Base-by-base conservation (phyloP, 2,797 vertebrate species). In the Chiroxiphia lanceolata region DNA sequence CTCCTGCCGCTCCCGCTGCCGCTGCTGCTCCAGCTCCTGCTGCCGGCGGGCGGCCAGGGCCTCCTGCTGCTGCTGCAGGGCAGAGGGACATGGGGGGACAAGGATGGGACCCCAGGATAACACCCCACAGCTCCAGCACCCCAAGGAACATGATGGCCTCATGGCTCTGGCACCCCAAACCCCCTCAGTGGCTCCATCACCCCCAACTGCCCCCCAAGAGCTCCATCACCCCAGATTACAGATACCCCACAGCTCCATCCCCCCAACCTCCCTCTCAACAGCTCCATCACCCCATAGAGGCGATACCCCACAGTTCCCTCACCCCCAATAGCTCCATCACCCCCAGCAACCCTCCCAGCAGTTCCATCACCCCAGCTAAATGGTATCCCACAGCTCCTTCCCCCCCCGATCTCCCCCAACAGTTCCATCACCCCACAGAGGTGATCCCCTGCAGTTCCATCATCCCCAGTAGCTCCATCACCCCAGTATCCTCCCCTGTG, bases 21-120 rank as follows among this genome's bases (percentile, higher is more conserved):
- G 98, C 98, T 99, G 99, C 98, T 99, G 99, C 96, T 99, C 99
- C 97, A 99, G 89, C 98, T 99, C 99, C 97, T 99, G 99, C 95
- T 99, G 99, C 95, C 98, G 97, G 92, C 99, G 99, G 4, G 98
- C 99, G 6, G 98, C 99, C 97, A 99, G 86, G 90, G 99, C 98
- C 97, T 99, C 99, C 97, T 99, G 99, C 98, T 99, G 99, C 98
- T 99, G 99, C 99, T 99, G 96, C 67, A 36, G 78, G 76, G 42
- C 23, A 11, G 56, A 34, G 22, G 56, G n/a, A 9, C 23, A 25
- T 8, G 42, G 53, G 47, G 70, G 42, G 11, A 47, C 19, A 27
- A 64, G 44, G 33, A 48, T 50, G 47, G 36, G 68, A 70, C 68
- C 13, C 63, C 42, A 33, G 63, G 12, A 44, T 26, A 44, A 26